Base-by-base conservation (phyloP, 1,140 invertebrate species). In the Formica selysi region DNA sequence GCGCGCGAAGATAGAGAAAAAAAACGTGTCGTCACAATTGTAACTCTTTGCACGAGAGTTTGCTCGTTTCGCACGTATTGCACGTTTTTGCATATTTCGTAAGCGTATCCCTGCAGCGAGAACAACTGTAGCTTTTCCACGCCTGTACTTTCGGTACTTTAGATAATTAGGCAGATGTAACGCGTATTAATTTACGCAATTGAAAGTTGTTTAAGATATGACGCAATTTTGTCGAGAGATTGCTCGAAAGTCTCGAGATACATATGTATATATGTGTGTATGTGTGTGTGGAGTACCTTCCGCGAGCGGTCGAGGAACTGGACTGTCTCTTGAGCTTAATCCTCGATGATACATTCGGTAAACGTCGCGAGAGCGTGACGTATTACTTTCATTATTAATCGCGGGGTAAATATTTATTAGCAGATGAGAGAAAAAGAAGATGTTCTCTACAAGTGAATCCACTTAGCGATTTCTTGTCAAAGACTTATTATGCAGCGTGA, bases 111-210 rank as follows among this genome's bases (percentile, higher is more conserved):
- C 41, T 26, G 76, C 19, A 26, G 16, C 36, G 29, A 48, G 48
- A 57, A n/a, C 38, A 61, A 44, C 59, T 22, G 13, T 11, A 32
- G 44, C 41, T 54, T 61, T 71, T 81, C 79, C 79, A 81, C 79
- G 67, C 51, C 79, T 81, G 67, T 59, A 70, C 36, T 70, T 81
- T 81, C 79, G 67, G 67, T 61, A 44, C 51, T 71, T 76, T 48
- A 48, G 73, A 78, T 78, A 70, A 73, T 85, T 78, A 85, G 81
- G 81, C 64, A 65, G 73, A 85, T 85, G 70, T 41, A 76, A 51
- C 59, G 59, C 64, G 71, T 79, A 85, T 87, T 87, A 85, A 87
- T 87, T 85, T 68, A 62, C 86, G 80, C 81, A 85, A 76, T 87
- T 70, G 86, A 86, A 86, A 87, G 54, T 76, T 78, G 71, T 65